Evolutionary conservation across 2,888 invertebrate genomes (phyloP), one percentile per base, ranked within the genome.

Genomic region (Bellardia pandia): DNA sequence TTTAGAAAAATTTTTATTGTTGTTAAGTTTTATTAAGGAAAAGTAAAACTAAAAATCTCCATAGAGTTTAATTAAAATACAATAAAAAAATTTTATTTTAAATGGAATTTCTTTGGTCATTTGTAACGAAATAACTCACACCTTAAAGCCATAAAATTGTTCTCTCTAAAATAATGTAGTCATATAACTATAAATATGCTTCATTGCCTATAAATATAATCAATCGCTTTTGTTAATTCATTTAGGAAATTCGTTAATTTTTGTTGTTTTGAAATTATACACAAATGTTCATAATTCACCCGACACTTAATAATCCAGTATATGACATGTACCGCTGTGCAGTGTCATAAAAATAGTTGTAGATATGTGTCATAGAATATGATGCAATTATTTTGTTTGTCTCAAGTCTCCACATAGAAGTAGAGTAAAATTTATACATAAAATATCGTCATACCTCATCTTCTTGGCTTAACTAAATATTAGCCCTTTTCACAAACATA

Each of bases 271-370:
- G 23, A 62, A 53, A 11, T 40, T 42, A 53, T 23, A 62, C 42
- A 8, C 62, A 77, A 56, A 51, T 23, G 6, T 45, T 66, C 37
- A 37, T 53, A 77, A 77, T 77, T 84, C 74, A 53, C 77, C 33
- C 37, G 80, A 84, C 72, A 80, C 30, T 56, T 51, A 80, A 72
- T 53, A 78, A 75, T 69, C 33, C 30, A 42, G 23, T n/a, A 79
- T 40, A 78, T 81, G 86, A 64, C 64, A 64, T 72, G 37, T 48
- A 80, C 80, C 71, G 84, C 86, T 83, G 86, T 69, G 69, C 53
- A 53, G 60, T 68, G 76, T 77, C 84, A 84, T 80, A 86, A 80
- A 83, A 80, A 75, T 75, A 30, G 51, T 45, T 80, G 40, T 72
- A n/a, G n/a, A n/a, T n/a, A 45, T 58, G 71, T 71, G 75, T 78